phyloP scores from a whole-genome alignment of 2,797 vertebrate genomes.

The Sebastes reedi region DNA sequence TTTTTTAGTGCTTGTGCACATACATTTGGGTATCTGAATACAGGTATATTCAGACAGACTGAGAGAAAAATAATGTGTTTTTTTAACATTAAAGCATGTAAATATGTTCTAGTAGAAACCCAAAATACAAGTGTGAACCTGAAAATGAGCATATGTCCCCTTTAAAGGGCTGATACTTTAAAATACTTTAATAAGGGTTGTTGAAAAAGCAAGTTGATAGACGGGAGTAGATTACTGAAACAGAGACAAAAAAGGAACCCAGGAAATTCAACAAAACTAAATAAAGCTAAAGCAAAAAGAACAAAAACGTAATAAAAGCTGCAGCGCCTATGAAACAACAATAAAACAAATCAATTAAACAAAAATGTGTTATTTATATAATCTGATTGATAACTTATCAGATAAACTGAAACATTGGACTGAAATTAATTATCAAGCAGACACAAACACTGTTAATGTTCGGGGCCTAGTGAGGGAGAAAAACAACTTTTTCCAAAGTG shows the following conservation, averaged over 20 bases:
- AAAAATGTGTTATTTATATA: background rate
- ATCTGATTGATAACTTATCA: background rate
- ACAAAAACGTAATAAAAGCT: background rate
- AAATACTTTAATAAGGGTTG: too few species aligned
- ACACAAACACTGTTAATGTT: background rate
- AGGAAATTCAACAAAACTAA: background rate
- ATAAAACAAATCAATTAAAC: background rate
- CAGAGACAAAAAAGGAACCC: too few species aligned
- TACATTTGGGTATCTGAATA: too few species aligned
- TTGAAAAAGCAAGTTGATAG: too few species aligned
- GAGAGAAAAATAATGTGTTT: too few species aligned
- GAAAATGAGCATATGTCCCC: too few species aligned
- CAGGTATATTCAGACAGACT: too few species aligned
- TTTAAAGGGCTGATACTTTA: background rate
- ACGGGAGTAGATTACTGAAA: too few species aligned
- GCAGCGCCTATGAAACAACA: background rate
- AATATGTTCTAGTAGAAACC: too few species aligned
- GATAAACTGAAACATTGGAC: background rate
- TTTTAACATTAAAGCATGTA: too few species aligned
- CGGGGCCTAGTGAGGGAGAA: background rate
- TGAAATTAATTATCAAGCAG: background rate
- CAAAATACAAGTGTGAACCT: too few species aligned
- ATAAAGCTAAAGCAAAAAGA: background rate
- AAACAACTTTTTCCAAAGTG: background rate
- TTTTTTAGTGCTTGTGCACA: too few species aligned